These are phyloP conservation scores for Tringa solitaria DNA, from an alignment of 2,113 vertebrate species.

Conservation along the genomic window DNA sequence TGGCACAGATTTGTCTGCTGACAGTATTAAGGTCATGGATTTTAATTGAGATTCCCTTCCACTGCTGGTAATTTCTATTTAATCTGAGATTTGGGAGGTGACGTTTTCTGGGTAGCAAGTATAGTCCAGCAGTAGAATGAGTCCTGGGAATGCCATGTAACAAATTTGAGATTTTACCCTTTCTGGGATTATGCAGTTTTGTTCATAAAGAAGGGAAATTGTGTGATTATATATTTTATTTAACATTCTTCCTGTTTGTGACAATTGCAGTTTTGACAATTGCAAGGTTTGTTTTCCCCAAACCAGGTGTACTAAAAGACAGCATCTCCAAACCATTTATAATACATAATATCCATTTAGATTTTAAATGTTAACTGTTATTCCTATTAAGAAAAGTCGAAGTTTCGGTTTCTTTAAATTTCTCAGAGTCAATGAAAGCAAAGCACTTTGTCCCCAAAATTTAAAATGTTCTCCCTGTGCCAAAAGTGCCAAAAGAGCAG, in stretches of 20 bases:
- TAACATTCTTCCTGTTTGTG: neutral
- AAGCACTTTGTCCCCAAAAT: slow-evolving; percentile 11
- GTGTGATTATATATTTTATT: neutral
- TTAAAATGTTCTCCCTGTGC: neutral
- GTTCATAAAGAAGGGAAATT: neutral
- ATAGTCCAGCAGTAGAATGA: neutral
- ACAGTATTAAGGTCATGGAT: neutral
- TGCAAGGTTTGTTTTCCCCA: neutral
- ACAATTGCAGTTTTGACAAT: neutral
- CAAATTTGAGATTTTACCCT: neutral
- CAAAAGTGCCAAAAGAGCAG: slow-evolving; percentile 45
- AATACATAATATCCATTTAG: neutral
- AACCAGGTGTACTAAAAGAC: neutral
- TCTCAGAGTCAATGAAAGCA: neutral
- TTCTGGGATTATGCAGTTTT: neutral
- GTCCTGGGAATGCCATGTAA: neutral
- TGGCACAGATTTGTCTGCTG: neutral
- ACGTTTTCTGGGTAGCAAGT: neutral
- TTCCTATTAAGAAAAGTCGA: neutral
- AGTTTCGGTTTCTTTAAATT: neutral
- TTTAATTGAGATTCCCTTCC: neutral
- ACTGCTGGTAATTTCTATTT: neutral
- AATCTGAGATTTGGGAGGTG: neutral
- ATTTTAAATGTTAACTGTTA: neutral
- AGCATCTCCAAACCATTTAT: neutral